These are phyloP conservation scores for Drosophila saltans DNA, from an alignment of 1,140 invertebrate species.

Conservation along the genomic window DNA sequence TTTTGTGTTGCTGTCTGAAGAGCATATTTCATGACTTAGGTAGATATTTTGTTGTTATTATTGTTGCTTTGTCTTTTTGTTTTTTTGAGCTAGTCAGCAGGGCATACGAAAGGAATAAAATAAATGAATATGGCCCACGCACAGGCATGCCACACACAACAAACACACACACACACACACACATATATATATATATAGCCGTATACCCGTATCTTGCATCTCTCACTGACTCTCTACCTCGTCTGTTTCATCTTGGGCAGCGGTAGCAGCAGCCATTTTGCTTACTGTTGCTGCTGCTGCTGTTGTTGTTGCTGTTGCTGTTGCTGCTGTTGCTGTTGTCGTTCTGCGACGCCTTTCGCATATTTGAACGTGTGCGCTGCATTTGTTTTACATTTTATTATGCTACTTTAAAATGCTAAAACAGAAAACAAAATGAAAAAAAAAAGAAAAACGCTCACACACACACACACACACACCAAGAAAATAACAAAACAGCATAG, in stretches of 20 bases:
- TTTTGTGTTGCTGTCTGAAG: conserved; percentile 38
- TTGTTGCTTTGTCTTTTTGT: conserved; percentile 7
- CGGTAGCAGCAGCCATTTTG: conserved; percentile 43
- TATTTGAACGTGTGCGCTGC: conserved; percentile 74
- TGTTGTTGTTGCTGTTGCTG: conserved; percentile 37
- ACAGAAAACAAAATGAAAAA: conserved; percentile 26
- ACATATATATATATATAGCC: neutral
- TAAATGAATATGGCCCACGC: conserved; percentile 73
- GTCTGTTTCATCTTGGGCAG: conserved; percentile 17
- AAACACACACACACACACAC: conserved; percentile 24
- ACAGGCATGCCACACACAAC: conserved; percentile 50
- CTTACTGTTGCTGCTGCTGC: conserved; percentile 36
- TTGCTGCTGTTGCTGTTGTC: conserved; percentile 25
- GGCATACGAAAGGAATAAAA: conserved; percentile 58
- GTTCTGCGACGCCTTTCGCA: conserved; percentile 62
- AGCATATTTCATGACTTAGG: conserved; percentile 71
- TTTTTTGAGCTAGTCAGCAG: conserved; percentile 66
- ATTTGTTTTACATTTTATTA: conserved; percentile 77
- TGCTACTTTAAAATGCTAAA: conserved; percentile 69
- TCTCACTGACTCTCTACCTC: conserved; percentile 2
- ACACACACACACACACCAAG: conserved; percentile 5
- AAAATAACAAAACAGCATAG: conserved; percentile 32
- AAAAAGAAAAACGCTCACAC: conserved; percentile 15
- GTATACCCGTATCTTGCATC: neutral
- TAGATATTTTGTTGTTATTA: conserved; percentile 49